phyloP scores from a whole-genome alignment of 1,140 invertebrate genomes.

The Ceratitis capitata region DNA sequence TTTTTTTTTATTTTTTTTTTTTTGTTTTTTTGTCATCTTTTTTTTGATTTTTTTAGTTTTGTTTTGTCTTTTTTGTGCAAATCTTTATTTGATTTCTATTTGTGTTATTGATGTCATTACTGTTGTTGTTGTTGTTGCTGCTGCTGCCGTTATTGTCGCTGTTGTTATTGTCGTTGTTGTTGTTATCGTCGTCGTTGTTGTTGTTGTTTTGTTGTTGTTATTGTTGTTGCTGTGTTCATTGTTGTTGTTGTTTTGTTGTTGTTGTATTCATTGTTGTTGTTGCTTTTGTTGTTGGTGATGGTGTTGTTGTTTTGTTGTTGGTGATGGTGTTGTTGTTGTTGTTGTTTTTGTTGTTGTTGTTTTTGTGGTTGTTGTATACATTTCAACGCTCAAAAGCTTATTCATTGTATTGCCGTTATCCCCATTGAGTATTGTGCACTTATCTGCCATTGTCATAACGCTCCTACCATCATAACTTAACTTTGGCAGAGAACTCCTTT shows the following conservation, averaged over 20 bases:
- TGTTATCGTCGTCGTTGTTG: not conserved
- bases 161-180: not conserved
- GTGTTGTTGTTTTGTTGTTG: no score
- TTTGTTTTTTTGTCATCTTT: no score
- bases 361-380: not conserved
- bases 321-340: not conserved
- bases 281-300: no score
- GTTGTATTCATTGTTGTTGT: no score
- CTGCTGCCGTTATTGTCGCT: no score
- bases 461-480: not conserved
- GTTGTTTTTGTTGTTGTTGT: no score
- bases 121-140: not conserved
- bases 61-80: not conserved
- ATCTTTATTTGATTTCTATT: not conserved
- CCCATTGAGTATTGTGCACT: not conserved
- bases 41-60: not conserved
- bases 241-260: no score
- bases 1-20: no score
- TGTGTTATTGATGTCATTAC: not conserved
- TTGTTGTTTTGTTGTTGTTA: no score
- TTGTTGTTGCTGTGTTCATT: not conserved
- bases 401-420: not conserved
- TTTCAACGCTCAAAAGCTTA: not conserved
- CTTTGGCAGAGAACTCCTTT: not conserved
- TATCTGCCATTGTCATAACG: slow-evolving; percentile 6